Base-by-base conservation (phyloP, 23 tunicate genomes). In the Pegea sp. region DNA sequence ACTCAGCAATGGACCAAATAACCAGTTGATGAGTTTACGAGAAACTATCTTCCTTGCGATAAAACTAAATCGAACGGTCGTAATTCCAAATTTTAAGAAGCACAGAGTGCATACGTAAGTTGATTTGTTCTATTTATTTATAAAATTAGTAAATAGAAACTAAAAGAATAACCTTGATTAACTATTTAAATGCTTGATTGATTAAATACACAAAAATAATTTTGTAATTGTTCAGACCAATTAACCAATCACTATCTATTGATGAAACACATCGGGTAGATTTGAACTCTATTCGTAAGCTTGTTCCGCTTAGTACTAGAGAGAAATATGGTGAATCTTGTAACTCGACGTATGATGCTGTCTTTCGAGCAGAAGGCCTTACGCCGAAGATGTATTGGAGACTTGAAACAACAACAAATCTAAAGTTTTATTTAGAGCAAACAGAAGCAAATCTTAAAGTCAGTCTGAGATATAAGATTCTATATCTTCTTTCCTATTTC, bases 21-120 rank as follows among this genome's bases (percentile, higher is more conserved):
- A 76, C 59, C 88, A 76, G 54, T 22, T 76, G 26, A 68, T 76
- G 13, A 75, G 88, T 18, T 33, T 76, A 44, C 50, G 88, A 13
- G 88, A 76, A 26, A 54, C 88, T 11, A 68, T 76, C 1, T 76
- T 60, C 54, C 56, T 76, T 7, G 74, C 68, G 7, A 76, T 76
- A 0, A 22, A 53, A 19, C 52, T 76, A 1, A 76, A 76, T 29
- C 61, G 88, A 4, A 76, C 88, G 1, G 31, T 76, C 22, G 65
- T 76, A 6, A 8, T 76, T 8, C 88, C 88, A 0, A 5, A 28
- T 19, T 76, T 76, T 48, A 34, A 24, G 23, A 62, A 68, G 48
- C 88, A 76, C 54, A 48, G 56, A 27, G 51, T 75, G 24, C 70
- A 64, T 30, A 44, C 33, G 56, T 54, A 24, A 30, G 70, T 6